Evolutionary conservation across 2,113 vertebrate genomes (phyloP).

Genomic region (Ia io): DNA sequence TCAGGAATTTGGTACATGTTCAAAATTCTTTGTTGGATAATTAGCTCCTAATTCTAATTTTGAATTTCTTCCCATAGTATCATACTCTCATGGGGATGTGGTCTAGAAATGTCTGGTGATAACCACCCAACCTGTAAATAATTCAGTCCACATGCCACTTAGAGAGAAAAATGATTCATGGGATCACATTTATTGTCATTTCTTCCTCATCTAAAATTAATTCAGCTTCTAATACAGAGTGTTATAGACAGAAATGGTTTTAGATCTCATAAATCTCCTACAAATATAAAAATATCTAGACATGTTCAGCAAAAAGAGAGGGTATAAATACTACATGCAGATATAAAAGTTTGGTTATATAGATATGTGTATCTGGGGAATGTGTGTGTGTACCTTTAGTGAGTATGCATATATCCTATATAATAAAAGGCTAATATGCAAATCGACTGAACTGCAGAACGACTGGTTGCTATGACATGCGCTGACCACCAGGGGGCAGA

Average conservation of each 20-base stretch:
- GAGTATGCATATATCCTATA: background rate
- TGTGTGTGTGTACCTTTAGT: background rate
- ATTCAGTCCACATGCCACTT: background rate
- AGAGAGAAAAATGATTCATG: background rate
- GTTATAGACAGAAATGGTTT: constrained; percentile 8
- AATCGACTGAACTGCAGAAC: too few species aligned
- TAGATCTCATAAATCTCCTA: background rate
- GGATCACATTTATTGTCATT: constrained; percentile 9
- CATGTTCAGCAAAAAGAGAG: background rate
- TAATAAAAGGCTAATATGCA: too few species aligned
- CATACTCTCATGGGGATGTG: background rate
- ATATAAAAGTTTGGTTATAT: constrained; percentile 8
- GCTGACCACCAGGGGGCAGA: too few species aligned
- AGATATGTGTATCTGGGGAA: background rate
- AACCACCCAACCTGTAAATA: background rate
- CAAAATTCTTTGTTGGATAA: background rate
- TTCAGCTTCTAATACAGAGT: background rate
- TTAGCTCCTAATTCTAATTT: constrained; percentile 9
- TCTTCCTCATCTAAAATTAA: constrained; percentile 23
- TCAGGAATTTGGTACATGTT: background rate
- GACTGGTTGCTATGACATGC: too few species aligned
- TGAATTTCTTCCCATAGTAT: background rate
- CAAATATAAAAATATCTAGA: background rate
- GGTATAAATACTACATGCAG: background rate
- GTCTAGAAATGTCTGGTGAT: constrained; percentile 43